A percentile compares a stretch with the other conserved stretches of the same genome.
Conservation (phyloP, 2,888 invertebrate species). For the Tortrix viridana region DNA sequence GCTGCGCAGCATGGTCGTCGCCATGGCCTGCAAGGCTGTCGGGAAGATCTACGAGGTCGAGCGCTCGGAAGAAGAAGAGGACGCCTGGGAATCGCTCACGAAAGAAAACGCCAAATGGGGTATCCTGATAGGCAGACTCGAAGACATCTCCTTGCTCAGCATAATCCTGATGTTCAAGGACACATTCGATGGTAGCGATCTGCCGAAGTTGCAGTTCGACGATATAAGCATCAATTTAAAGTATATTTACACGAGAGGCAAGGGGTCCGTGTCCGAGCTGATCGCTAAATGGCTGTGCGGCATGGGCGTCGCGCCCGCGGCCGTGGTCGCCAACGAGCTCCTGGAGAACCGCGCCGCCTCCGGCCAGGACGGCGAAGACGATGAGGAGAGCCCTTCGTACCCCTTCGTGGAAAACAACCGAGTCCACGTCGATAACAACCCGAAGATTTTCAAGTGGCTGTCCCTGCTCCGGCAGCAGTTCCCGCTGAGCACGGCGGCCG, state of each 20-base stretch:
- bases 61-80: slow-evolving; percentile 81
- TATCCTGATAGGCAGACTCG: slow-evolving; percentile 93
- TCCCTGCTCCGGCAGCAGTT: slow-evolving; percentile 89
- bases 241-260: slow-evolving; percentile 86
- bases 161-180: slow-evolving; percentile 85
- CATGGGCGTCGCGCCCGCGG: slow-evolving; percentile 87
- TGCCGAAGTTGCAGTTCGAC: slow-evolving; percentile 83
- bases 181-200: slow-evolving; percentile 60
- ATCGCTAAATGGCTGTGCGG: slow-evolving; percentile 94
- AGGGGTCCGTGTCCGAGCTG: slow-evolving; percentile 94
- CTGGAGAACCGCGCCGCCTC: slow-evolving; percentile 55
- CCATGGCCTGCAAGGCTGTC: slow-evolving; percentile 92
- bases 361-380: slow-evolving; percentile 49
- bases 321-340: slow-evolving; percentile 82
- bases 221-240: slow-evolving; percentile 86
- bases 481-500: slow-evolving; percentile 92
- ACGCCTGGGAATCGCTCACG: slow-evolving; percentile 92
- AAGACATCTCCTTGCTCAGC: slow-evolving; percentile 93
- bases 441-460: slow-evolving; percentile 85
- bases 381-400: slow-evolving; percentile 58
- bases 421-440: slow-evolving; percentile 66
- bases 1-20: slow-evolving; percentile 91
- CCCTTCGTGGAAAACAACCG: slow-evolving; percentile 68
- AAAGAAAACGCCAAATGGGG: slow-evolving; percentile 95
- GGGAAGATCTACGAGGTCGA: slow-evolving; percentile 78